These are phyloP conservation scores for Barbus barbus DNA, from an alignment of 2,113 vertebrate species.

Conservation along the genomic window DNA sequence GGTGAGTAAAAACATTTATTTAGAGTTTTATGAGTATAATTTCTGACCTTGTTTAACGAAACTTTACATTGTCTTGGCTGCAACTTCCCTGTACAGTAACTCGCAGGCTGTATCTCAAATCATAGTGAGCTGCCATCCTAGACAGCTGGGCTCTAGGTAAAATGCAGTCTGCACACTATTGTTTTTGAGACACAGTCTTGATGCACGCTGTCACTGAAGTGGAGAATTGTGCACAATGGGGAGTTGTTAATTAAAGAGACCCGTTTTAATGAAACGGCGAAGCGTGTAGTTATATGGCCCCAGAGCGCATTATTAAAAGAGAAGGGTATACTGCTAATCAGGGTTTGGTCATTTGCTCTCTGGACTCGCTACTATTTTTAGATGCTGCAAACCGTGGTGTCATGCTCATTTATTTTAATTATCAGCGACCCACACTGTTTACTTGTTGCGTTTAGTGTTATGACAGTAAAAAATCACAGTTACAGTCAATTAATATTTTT, in stretches of 20 bases:
- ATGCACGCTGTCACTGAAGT: constrained; percentile 39
- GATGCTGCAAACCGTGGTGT: constrained; percentile 43
- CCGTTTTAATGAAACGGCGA: constrained; percentile 61
- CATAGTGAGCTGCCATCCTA: not conserved
- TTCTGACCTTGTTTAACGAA: not conserved
- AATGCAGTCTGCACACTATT: not conserved
- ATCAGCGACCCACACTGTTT: constrained; percentile 40
- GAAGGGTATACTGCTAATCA: constrained; percentile 64
- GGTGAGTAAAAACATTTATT: constrained; percentile 7
- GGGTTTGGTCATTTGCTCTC: constrained; percentile 53
- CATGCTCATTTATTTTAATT: constrained; percentile 63
- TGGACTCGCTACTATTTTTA: constrained; percentile 57
- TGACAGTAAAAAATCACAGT: not conserved
- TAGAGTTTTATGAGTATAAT: not conserved
- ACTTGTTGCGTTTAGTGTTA: not conserved
- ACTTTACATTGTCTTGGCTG: not conserved
- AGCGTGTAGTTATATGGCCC: constrained; percentile 61
- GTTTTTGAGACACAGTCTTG: constrained; percentile 8
- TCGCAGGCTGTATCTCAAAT: not conserved
- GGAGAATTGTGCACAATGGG: constrained; percentile 49
- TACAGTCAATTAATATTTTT: not conserved
- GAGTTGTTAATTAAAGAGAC: constrained; percentile 62
- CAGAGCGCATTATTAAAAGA: constrained; percentile 66
- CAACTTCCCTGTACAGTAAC: not conserved
- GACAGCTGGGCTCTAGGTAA: not conserved